Conservation (phyloP, 2,113 vertebrate species). For the Chelonoidis abingdonii region DNA sequence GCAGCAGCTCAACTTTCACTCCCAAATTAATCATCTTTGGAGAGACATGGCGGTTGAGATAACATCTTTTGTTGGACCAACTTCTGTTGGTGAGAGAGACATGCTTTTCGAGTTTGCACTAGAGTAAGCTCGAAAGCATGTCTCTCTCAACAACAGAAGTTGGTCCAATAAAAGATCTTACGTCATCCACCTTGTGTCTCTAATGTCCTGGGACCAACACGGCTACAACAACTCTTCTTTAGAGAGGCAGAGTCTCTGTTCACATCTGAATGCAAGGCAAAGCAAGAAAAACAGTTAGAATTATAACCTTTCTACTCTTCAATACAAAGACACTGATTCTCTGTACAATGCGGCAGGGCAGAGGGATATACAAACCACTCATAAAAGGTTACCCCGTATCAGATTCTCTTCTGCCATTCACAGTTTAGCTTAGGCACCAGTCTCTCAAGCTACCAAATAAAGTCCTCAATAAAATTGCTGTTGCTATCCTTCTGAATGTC, state of each 20-base stretch:
- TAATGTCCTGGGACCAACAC: background rate
- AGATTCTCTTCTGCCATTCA: background rate
- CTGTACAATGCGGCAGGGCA: background rate
- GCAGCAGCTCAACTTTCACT: background rate
- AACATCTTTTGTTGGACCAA: too few relatives aligned
- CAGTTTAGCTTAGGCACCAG: background rate
- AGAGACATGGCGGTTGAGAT: background rate
- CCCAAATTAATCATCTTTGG: background rate
- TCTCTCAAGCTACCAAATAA: background rate
- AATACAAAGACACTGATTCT: background rate
- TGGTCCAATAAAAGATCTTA: too few relatives aligned
- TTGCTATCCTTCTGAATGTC: background rate
- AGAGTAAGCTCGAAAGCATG: too few relatives aligned
- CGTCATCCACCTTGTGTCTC: background rate
- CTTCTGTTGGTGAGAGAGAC: too few relatives aligned
- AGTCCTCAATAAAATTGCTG: background rate
- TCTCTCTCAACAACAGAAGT: too few relatives aligned
- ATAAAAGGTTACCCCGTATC: background rate
- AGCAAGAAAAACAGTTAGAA: background rate
- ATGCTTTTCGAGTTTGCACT: too few relatives aligned
- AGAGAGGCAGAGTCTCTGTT: background rate
- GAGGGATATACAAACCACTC: background rate
- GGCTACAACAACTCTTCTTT: background rate
- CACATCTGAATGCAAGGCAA: background rate
- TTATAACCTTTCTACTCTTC: background rate